Base-by-base conservation (phyloP, 2,113 vertebrate genomes). In the Cervus canadensis region DNA sequence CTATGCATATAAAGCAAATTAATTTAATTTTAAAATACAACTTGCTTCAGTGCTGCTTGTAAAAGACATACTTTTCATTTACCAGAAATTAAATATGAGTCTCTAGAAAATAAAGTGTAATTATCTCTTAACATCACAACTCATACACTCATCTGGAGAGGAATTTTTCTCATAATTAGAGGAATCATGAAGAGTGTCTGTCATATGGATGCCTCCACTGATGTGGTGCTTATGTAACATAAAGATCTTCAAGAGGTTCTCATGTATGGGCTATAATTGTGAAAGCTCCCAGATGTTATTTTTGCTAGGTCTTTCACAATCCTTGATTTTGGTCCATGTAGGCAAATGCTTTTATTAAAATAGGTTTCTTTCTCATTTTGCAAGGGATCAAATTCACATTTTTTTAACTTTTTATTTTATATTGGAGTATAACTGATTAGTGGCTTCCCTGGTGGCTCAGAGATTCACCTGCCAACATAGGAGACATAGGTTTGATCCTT, bases 11-110 rank as follows among this genome's bases (percentile, higher is more conserved):
- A 96, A 87, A 95, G 71, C 56, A 95, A 83, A 97, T 97, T 98
- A 71, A 97, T 91, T 97, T 96, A 36, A 87, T 60, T 97, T 97
- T 79, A 89, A 94, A 98, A 94, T 93, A 62, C 9, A 86, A 86
- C 23, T 87, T 64, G n/a, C 26, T 92, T 89, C 82, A 60, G 52
- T 67, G 85, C 25, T 82, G 56, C 78, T 97, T 97, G 67, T n/a
- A 93, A 95, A 93, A 91, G 62, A 97, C 59, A 89, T 3, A 64
- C 52, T 95, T 96, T 97, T 89, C 60, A 96, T 93, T 97, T 97
- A 95, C 7, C 8, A 95, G 94, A 95, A 97, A 97, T 97, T 98
- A 97, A 96, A 92, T 50, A n/a, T 52, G 67, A 71, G 21, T 91
- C 83, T 97, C 56, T 26, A 25, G 85, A 95, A 98, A 97, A 87